Percentiles rank a stretch among this genome's conserved stretches.
Evolutionary conservation across 2,797 vertebrate genomes (phyloP).

Genomic region (Glossophaga mutica): DNA sequence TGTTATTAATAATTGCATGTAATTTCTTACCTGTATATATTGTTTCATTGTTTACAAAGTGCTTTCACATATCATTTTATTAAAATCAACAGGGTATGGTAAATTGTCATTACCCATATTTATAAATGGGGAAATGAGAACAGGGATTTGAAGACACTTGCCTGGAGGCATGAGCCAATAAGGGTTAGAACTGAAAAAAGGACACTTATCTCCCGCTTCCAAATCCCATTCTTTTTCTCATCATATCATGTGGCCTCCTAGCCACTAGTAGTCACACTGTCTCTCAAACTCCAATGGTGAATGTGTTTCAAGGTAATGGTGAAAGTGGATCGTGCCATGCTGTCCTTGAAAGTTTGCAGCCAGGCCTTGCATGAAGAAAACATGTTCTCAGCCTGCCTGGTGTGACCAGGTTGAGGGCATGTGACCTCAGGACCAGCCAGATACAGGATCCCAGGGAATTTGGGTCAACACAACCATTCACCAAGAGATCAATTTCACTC

Average conservation of each 20-base stretch:
- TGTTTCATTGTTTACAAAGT: not conserved
- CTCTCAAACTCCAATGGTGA: not conserved
- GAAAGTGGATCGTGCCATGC: not conserved
- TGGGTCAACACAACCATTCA: not conserved
- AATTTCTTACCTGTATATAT: not conserved
- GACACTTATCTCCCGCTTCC: not conserved
- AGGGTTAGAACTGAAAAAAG: not conserved
- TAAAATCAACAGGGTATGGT: not conserved
- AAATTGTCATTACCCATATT: not conserved
- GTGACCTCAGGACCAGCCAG: not conserved
- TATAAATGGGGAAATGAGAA: not conserved
- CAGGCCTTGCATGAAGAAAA: not conserved
- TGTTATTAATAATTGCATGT: not conserved
- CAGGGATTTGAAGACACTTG: not conserved
- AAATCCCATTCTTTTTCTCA: not conserved
- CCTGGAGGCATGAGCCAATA: not conserved
- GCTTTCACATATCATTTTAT: not conserved
- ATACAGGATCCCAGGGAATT: not conserved
- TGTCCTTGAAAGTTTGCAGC: conserved; percentile 24
- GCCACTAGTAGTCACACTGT: not conserved
- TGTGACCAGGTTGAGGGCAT: not conserved
- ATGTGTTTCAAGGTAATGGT: not conserved
- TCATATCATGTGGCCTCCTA: not conserved
- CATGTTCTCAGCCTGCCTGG: not conserved
- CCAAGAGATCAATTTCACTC: conserved; percentile 12